Base-by-base conservation (phyloP, 2,888 invertebrate genomes). In the Ormia ochracea region DNA sequence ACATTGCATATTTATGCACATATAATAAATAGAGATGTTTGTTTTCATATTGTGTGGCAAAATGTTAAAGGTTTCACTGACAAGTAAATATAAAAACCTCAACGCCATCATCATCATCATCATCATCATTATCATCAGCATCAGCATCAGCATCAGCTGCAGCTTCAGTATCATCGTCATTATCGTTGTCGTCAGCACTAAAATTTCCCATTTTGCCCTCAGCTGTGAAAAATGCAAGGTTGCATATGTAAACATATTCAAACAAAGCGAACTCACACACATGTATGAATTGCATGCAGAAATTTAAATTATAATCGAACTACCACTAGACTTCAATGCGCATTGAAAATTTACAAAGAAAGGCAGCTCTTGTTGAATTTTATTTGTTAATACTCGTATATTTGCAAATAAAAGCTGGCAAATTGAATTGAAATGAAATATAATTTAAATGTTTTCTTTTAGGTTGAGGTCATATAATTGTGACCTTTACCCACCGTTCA, bases 31-130 rank as follows among this genome's bases (percentile, higher is more conserved):
- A 26, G 33, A 54, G 58, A 54, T 12, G 6, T 63, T 65, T 21
- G 38, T 41, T 50, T 41, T 33, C 10, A 26, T 56, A 36, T 45
- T 58, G 45, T 66, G 45, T 31, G 38, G 48, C 45, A 41, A 80
- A 75, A 80, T 70, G 70, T 61, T 72, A 76, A 80, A 66, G 50
- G 61, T 72, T 76, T 61, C 54, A 48, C 23, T 75, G 66, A 54
- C 61, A 75, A 75, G 66, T 54, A 72, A 80, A 68, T 43, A 3
- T n/a, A 12, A 59, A 38, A 54, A 19, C 61, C 19, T 17, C 70
- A 31, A 48, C 66, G 38, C 31, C 41, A 50, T 56, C 59, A 43
- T 26, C 54, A 69, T 66, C 50, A 52, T 41, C 52, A 43, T 9
- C 43, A 19, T 10, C 23, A 6, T 10, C 21, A 12, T 14, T 56